Conservation (phyloP, 2,888 invertebrate genomes). For the Amaurobius ferox region DNA sequence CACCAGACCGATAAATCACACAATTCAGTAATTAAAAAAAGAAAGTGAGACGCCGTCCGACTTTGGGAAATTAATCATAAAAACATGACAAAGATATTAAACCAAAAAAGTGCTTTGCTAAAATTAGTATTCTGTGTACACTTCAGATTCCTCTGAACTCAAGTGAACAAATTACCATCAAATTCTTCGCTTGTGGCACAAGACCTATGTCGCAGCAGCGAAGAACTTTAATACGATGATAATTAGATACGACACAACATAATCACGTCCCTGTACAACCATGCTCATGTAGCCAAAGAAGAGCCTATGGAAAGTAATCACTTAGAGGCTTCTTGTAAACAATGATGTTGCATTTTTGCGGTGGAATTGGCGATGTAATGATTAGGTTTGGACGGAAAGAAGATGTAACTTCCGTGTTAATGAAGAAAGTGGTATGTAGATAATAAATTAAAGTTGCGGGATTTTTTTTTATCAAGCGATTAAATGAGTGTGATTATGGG, state of each 20-base stretch:
- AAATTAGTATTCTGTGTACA: not conserved
- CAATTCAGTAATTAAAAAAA: not conserved
- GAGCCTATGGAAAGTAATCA: not conserved
- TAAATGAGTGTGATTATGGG: not conserved
- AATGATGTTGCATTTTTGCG: constrained; percentile 8
- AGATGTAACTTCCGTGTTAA: not conserved
- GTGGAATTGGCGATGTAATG: not conserved
- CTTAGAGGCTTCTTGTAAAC: not conserved
- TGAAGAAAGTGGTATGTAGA: constrained; percentile 5
- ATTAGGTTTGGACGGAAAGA: not conserved
- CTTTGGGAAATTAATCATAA: not conserved
- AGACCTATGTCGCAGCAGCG: not conserved
- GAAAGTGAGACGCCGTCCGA: not conserved
- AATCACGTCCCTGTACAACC: not conserved
- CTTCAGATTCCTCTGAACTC: not conserved
- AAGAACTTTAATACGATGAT: not conserved
- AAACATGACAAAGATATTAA: not conserved
- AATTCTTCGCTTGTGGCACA: not conserved
- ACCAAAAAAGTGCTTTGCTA: not conserved
- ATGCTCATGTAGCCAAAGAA: not conserved
- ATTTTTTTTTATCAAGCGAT: not conserved
- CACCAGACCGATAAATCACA: not conserved
- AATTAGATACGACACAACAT: constrained; percentile 1
- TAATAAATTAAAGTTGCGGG: not conserved
- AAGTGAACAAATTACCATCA: not conserved